Base-by-base conservation (phyloP, 2,797 vertebrate species). In the Lepidocolaptes lacrymiger region DNA sequence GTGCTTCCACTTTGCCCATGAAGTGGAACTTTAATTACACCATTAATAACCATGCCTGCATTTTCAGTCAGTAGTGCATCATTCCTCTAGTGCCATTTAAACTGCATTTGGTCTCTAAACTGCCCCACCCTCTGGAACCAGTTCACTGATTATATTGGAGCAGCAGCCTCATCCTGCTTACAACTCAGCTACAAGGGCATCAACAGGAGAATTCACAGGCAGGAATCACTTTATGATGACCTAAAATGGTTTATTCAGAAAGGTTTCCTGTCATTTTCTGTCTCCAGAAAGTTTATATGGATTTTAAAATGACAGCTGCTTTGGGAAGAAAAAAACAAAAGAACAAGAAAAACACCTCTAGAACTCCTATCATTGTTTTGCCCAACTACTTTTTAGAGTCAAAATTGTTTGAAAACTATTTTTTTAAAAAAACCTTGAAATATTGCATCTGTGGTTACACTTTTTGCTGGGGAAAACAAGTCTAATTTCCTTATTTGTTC, bases 1-100 rank as follows among this genome's bases (percentile, higher is more conserved):
- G 44, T 63, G 90, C 88, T 77, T 94, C 68, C 90, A 76, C 75
- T 96, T 94, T 94, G 93, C 73, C 91, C 96, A 95, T 91, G 95
- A 91, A 81, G 95, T 93, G 79, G 84, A 96, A 96, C 88, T 82
- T 97, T 97, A 98, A 97, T 98, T 97, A 95, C 64, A 94, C 58
- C 96, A 94, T 98, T 97, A 98, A 97, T 97, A 97, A 97, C 15
- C 54, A 93, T 91, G 89, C 66, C 92, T 89, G 85, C 84, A 89
- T 93, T 95, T 96, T 91, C 67, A 91, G 88, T 66, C 41, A 48
- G 73, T 49, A 92, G 82, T 87, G 80, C 67, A 94, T 91, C 76
- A 79, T 94, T 96, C 94, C 84, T 95, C 66, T 94, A 81, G 75
- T 95, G 95, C 84, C 86, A 96, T 76, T 97, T 97, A 96, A 94